Evolutionary conservation across 2,888 invertebrate species (phyloP).

Genomic region (Apamea monoglypha): DNA sequence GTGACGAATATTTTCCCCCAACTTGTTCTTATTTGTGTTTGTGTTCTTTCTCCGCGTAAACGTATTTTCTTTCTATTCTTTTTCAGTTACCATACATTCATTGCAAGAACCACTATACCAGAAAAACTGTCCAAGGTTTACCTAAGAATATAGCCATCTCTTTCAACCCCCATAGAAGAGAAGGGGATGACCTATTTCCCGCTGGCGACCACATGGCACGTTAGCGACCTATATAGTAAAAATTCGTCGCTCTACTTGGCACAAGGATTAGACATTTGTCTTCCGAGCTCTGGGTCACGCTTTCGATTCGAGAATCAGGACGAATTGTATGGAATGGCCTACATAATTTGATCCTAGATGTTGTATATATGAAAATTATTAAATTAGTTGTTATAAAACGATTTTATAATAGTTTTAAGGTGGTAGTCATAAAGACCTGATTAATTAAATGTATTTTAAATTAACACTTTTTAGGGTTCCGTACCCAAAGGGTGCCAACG

Average conservation of each 20-base stretch:
- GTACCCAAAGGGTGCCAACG: neutral
- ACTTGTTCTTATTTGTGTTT: too few species aligned
- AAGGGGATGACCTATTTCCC: slow-evolving; percentile 15
- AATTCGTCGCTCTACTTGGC: slow-evolving; percentile 45
- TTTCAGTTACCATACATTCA: neutral
- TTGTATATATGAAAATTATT: neutral
- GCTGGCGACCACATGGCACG: slow-evolving; percentile 19
- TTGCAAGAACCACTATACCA: neutral
- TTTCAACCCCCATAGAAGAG: slow-evolving; percentile 8
- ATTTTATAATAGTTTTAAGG: neutral
- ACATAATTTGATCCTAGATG: slow-evolving; percentile 4
- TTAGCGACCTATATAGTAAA: slow-evolving; percentile 29
- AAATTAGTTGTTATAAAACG: neutral
- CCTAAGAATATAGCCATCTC: neutral
- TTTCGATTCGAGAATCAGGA: slow-evolving; percentile 48
- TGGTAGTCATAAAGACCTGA: neutral
- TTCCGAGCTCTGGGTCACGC: slow-evolving; percentile 34
- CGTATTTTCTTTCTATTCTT: too few species aligned
- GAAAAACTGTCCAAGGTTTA: neutral
- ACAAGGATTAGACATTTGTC: slow-evolving; percentile 24
- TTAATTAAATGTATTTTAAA: neutral
- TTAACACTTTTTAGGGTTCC: neutral
- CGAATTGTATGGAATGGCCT: slow-evolving; percentile 11
- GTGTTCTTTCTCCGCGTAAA: too few species aligned
- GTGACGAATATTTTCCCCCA: too few species aligned